phyloP scores from a whole-genome alignment of 2,113 vertebrate genomes.

The Arenaria interpres region DNA sequence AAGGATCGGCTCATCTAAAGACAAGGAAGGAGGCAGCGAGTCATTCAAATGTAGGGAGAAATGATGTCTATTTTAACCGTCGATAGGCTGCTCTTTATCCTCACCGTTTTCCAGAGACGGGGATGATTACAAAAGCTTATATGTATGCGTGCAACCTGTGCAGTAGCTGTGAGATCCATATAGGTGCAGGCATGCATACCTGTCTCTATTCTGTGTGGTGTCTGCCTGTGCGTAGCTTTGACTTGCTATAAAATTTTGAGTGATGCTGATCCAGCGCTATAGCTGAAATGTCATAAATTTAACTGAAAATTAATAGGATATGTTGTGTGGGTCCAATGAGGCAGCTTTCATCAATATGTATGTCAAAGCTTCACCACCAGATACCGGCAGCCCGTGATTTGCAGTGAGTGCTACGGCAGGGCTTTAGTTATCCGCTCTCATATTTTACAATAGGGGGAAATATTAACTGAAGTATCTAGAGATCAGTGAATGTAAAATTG shows the following conservation, averaged over 20 bases:
- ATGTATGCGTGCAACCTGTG: neutral
- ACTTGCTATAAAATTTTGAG: constrained; percentile 47
- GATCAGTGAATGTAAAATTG: constrained; percentile 48
- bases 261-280: constrained; percentile 43
- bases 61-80: constrained; percentile 1
- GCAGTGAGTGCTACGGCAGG: constrained; percentile 28
- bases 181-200: neutral
- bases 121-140: neutral
- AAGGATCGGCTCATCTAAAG: neutral
- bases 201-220: neutral
- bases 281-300: constrained; percentile 59
- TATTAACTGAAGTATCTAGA: constrained; percentile 62
- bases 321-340: constrained; percentile 50
- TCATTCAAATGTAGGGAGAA: constrained; percentile 18
- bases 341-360: constrained; percentile 67
- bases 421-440: constrained; percentile 41
- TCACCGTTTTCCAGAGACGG: neutral
- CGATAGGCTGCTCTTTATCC: neutral
- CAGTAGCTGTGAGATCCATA: neutral
- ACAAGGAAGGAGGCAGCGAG: neutral
- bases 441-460: constrained; percentile 64
- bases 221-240: neutral
- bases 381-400: constrained; percentile 59
- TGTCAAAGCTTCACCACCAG: constrained; percentile 58
- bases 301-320: constrained; percentile 70